These are phyloP conservation scores for Ctenochaetus hawaiiensis DNA, from an alignment of 2,797 vertebrate species.

Conservation along the genomic window DNA sequence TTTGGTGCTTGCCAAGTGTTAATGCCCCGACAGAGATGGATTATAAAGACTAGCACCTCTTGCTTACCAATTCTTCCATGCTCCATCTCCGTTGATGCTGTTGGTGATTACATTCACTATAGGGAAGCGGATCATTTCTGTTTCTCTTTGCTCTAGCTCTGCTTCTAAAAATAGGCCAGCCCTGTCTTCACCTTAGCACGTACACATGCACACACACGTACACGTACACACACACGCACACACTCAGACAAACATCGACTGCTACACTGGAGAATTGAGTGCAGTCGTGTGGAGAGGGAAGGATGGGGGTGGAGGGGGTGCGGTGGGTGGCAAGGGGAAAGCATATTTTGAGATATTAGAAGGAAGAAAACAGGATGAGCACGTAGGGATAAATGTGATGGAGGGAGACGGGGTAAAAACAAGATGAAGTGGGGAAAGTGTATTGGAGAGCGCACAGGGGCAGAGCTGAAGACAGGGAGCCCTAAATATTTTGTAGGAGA, in stretches of 20 bases:
- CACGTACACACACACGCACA: slow-evolving; percentile 11
- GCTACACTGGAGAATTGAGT: slow-evolving; percentile 57
- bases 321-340: slow-evolving; percentile 29
- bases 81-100: slow-evolving; percentile 49
- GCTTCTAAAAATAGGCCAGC: slow-evolving; percentile 77
- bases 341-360: slow-evolving; percentile 63
- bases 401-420: slow-evolving; percentile 51
- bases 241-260: slow-evolving; percentile 33
- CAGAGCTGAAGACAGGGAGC: slow-evolving; percentile 34
- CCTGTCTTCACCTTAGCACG: slow-evolving; percentile 71
- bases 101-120: slow-evolving; percentile 66
- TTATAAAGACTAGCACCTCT: slow-evolving; percentile 29
- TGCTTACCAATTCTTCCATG: slow-evolving; percentile 11
- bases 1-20: slow-evolving; percentile 42
- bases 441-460: slow-evolving; percentile 55
- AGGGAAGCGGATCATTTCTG: slow-evolving; percentile 67
- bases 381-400: slow-evolving; percentile 53
- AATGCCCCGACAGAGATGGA: slow-evolving; percentile 35
- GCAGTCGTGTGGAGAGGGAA: slow-evolving; percentile 50
- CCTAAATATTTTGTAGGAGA: slow-evolving; percentile 47
- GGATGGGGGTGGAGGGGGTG: slow-evolving; percentile 24
- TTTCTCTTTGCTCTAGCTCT: slow-evolving; percentile 57
- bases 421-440: slow-evolving; percentile 42
- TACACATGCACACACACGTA: slow-evolving; percentile 17
- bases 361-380: slow-evolving; percentile 33